phyloP scores from a whole-genome alignment of 2,888 invertebrate genomes.

The Campaea margaritaria region DNA sequence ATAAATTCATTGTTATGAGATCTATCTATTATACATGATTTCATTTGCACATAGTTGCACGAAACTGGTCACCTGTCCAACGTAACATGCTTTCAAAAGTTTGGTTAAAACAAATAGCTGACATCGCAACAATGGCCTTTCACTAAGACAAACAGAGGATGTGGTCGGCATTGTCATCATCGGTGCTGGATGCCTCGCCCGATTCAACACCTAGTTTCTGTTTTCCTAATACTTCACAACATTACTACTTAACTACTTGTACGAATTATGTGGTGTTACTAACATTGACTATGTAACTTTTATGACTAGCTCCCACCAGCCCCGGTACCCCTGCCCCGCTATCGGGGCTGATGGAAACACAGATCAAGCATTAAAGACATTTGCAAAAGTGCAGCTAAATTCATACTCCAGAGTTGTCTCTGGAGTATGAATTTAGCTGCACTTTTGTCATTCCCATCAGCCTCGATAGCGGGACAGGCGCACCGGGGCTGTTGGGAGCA shows the following conservation, averaged over 20 bases:
- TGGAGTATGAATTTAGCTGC: too few relatives aligned
- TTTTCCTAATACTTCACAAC: conserved; percentile 53
- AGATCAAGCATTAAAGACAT: too few relatives aligned
- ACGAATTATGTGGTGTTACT: background rate
- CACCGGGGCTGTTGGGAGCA: too few relatives aligned
- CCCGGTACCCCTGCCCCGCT: too few relatives aligned
- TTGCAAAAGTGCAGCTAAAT: too few relatives aligned
- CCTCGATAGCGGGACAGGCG: too few relatives aligned
- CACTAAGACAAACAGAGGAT: conserved; percentile 79
- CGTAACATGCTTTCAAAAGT: conserved; percentile 64
- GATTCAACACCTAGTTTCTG: conserved; percentile 52
- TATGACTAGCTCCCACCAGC: too few relatives aligned
- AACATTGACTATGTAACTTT: background rate
- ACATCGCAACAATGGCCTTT: conserved; percentile 72
- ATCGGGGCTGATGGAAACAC: too few relatives aligned
- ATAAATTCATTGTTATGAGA: too few relatives aligned
- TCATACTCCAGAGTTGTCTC: too few relatives aligned
- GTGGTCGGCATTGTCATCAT: conserved; percentile 70
- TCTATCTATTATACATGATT: too few relatives aligned
- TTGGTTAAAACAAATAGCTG: conserved; percentile 70
- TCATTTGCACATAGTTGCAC: background rate
- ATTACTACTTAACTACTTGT: conserved; percentile 24
- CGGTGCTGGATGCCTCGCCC: conserved; percentile 53
- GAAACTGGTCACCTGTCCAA: conserved; percentile 42
- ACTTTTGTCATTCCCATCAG: too few relatives aligned